phyloP scores from a whole-genome alignment of 2,113 vertebrate genomes.

The Nothocercus julius region DNA sequence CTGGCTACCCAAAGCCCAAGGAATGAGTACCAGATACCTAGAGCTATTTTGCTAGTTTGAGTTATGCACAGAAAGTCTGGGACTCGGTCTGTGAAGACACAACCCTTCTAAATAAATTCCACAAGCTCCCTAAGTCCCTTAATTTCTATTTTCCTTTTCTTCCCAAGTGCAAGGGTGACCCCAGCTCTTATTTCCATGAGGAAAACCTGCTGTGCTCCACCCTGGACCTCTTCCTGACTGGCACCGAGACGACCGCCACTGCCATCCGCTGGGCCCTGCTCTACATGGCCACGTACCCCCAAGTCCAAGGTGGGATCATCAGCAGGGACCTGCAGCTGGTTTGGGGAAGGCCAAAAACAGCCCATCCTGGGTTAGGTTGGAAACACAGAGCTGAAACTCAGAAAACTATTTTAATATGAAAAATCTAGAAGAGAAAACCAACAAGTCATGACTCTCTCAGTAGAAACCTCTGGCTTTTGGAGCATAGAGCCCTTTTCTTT shows the following conservation, averaged over 20 bases:
- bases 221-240: conserved; percentile 84
- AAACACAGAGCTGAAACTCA: neutral
- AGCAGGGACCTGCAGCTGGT: neutral
- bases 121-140: neutral
- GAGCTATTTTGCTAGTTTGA: neutral
- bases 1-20: neutral
- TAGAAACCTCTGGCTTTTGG: neutral
- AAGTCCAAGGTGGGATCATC: conserved; percentile 79
- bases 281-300: conserved; percentile 80
- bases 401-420: neutral
- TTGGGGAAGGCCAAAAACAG: neutral
- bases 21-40: neutral
- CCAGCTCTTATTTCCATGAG: conserved; percentile 75
- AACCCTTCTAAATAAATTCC: neutral
- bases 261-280: conserved; percentile 85
- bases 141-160: neutral
- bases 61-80: fast-evolving
- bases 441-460: neutral
- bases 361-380: neutral
- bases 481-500: neutral
- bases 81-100: neutral
- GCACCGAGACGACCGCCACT: conserved; percentile 79
- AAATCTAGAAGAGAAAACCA: neutral
- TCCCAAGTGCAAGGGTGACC: conserved; percentile 47
- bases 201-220: conserved; percentile 76